A percentile compares a stretch with the other conserved stretches of the same genome.
These are phyloP conservation scores for Conops quadrifasciatus DNA, from an alignment of 2,888 invertebrate genomes.

Conservation along the genomic window DNA sequence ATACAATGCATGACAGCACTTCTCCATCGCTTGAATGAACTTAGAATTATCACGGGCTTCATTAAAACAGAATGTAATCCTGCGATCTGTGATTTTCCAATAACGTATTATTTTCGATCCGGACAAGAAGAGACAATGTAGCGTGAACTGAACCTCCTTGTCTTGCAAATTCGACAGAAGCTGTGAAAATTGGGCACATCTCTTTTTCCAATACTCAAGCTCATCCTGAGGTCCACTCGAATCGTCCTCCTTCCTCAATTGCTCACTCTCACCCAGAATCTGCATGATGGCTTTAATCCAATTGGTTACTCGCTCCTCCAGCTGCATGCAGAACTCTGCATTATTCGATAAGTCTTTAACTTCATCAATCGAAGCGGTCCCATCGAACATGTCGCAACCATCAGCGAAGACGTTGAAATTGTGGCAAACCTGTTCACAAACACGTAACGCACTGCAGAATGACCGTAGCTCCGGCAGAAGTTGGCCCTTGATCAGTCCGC, in stretches of 20 bases:
- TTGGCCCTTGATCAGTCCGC: conserved; percentile 84
- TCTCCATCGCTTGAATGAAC: conserved; percentile 92
- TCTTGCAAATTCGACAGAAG: conserved; percentile 80
- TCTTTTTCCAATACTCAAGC: conserved; percentile 94
- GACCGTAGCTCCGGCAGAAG: conserved; percentile 83
- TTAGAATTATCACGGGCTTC: conserved; percentile 97
- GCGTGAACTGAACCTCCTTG: conserved; percentile 79
- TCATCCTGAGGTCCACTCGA: conserved; percentile 94
- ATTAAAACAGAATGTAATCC: conserved; percentile 93
- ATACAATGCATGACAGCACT: conserved; percentile 92
- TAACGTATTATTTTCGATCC: conserved; percentile 81
- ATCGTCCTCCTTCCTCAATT: conserved; percentile 89
- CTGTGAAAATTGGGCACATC: conserved; percentile 92
- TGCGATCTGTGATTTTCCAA: conserved; percentile 87
- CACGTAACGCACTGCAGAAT: conserved; percentile 87
- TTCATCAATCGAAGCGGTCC: conserved; percentile 72
- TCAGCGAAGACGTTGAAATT: conserved; percentile 82
- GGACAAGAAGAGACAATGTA: conserved; percentile 78
- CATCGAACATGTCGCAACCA: conserved; percentile 71
- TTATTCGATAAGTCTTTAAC: conserved; percentile 76
- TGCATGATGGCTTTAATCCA: conserved; percentile 86
- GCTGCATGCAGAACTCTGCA: conserved; percentile 71
- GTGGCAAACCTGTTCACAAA: conserved; percentile 85
- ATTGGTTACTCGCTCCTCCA: conserved; percentile 78
- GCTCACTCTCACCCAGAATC: conserved; percentile 89